Evolutionary conservation across 2,888 invertebrate genomes (phyloP), one percentile per base, ranked within the genome.

Genomic region (Horisme vitalbata): DNA sequence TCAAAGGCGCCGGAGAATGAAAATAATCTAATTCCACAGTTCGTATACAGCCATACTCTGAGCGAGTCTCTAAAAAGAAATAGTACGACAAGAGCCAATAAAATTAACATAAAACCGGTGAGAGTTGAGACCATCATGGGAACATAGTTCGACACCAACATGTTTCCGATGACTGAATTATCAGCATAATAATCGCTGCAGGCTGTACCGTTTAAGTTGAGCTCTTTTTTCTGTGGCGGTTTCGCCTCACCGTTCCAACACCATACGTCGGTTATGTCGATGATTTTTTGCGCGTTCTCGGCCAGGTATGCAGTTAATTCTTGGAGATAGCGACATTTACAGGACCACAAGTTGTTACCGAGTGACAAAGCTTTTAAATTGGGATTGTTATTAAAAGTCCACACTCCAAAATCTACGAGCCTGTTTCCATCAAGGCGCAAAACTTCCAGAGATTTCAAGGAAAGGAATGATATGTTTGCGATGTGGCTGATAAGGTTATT

Each of bases 111-210:
- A 67, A 95, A 92, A 44, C 95, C 92, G 63, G 94, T 94, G 65
- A 96, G 90, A 41, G 95, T 94, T 21, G 95, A 93, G 44, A 96
- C 94, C 69, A 96, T 93, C 90, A 95, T 93, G 51, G 96, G 96
- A 80, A 96, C 91, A 83, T 96, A 96, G 84, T 96, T 95, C 53
- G 95, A 94, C 56, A 94, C 92, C 73, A 96, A 92, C 90, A 95
- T 94, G 61, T 93, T 94, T 75, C 95, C 95, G 71, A 96, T 94
- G 75, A 96, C 94, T 64, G 94, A 94, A 79, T 93, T 95, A 69
- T 95, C 95, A 45, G 95, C 94, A 78, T 94, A 95, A 88, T 94
- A 96, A 85, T 96, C 96, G 83, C 95, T 95, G 87, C 96, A 96
- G 66, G 94, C 95, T 27, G 96, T 96, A 66, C 94, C 93, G 83